Evolutionary conservation across 2,888 invertebrate genomes (phyloP), one percentile per base, ranked within the genome.

Genomic region (Cerceris ruficornis): DNA sequence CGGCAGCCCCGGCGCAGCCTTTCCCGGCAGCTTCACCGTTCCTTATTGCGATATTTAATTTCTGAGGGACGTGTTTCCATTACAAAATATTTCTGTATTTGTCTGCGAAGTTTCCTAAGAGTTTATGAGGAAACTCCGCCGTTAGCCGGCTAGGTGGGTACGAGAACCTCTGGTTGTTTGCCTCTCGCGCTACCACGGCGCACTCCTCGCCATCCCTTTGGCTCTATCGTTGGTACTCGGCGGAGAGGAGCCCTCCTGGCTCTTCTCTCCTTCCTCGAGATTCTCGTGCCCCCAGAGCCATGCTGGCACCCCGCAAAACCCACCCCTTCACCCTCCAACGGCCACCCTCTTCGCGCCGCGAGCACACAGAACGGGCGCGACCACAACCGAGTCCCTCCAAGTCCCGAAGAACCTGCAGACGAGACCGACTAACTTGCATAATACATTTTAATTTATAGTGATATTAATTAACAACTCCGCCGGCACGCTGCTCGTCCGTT

Each of bases 1-100:
- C 57, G 60, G 11, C 49, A 59, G 70, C 55, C 46, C 58, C 58
- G 73, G n/a, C 17, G 17, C 58, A 46, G 69, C 43, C 74, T 68
- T 65, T 42, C 75, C 73, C 28, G 13, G 59, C 69, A 69, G 58
- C 72, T 79, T 67, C 77, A 62, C 77, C 79, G 28, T 67, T 76
- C 86, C 84, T 88, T 87, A 88, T 89, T 82, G 83, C 88, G 86
- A 90, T 89, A 88, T 90, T 90, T 91, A 90, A 91, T 90, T 90
- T 89, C 88, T 86, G 85, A 82, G 87, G 79, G 86, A 90, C 89
- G 90, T 90, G 90, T 90, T 91, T 88, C 89, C 85, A 88, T 89
- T 89, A 88, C 89, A 87, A 90, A 91, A 90, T 91, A 90, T 90
- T 90, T 90, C 89, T 90, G 86, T 89, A 88, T 90, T 90, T 90